phyloP scores from a whole-genome alignment of 2,797 vertebrate genomes.

The Babyrousa celebensis region DNA sequence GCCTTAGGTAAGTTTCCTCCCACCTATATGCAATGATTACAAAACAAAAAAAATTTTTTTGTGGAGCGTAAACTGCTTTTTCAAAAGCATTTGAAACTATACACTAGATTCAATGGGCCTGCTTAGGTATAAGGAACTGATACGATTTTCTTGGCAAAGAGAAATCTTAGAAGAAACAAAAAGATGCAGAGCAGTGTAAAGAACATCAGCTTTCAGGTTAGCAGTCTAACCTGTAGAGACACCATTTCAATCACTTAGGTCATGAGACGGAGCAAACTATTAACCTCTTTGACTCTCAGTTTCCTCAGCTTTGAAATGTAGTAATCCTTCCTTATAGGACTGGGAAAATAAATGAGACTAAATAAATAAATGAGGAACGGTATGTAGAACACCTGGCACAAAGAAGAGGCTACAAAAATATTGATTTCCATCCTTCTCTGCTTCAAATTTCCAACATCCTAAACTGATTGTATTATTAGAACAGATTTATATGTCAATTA shows the following conservation, averaged over 20 bases:
- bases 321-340: background rate
- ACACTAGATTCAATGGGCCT: background rate
- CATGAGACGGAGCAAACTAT: background rate
- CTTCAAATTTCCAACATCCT: background rate
- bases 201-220: background rate
- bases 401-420: background rate
- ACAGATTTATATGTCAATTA: conserved; percentile 1
- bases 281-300: background rate
- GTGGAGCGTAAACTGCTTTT: background rate
- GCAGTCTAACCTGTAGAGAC: background rate
- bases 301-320: background rate
- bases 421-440: background rate
- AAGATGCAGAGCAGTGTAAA: background rate
- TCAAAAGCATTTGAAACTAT: background rate
- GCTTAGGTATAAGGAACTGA: background rate
- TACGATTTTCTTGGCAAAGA: background rate
- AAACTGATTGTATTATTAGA: conserved; percentile 8
- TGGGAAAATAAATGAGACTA: background rate
- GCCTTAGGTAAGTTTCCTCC: background rate
- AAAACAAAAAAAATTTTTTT: background rate
- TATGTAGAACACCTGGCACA: background rate
- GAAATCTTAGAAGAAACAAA: background rate
- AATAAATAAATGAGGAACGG: background rate
- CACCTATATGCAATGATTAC: background rate
- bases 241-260: background rate